Percentiles rank a stretch among this genome's conserved stretches.
phyloP scores from a whole-genome alignment of 2,888 invertebrate genomes.

The Thymelicus lineola region DNA sequence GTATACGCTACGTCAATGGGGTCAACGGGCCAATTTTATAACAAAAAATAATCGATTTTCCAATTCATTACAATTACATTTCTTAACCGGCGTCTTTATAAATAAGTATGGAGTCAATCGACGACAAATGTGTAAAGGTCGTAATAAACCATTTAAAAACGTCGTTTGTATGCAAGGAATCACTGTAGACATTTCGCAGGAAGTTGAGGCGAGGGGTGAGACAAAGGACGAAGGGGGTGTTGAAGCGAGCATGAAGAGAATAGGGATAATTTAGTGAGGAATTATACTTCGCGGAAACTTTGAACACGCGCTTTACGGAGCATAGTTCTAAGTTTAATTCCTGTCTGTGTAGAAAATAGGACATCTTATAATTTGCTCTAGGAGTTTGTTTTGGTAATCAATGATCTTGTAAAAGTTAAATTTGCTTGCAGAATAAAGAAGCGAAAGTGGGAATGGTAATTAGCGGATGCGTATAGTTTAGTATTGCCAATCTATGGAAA shows the following conservation, averaged over 20 bases:
- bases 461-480: too few relatives aligned
- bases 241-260: slow-evolving; percentile 73
- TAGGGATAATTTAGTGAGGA: slow-evolving; percentile 77
- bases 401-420: too few relatives aligned
- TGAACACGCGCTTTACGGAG: slow-evolving; percentile 52
- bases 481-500: too few relatives aligned
- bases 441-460: background rate
- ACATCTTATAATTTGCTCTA: background rate
- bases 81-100: slow-evolving; percentile 35
- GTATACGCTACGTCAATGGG: too few relatives aligned
- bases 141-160: slow-evolving; percentile 74
- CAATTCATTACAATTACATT: slow-evolving; percentile 34
- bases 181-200: slow-evolving; percentile 84
- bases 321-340: slow-evolving; percentile 37
- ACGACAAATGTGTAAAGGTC: slow-evolving; percentile 76
- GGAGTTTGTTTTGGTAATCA: background rate
- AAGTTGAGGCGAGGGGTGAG: slow-evolving; percentile 63
- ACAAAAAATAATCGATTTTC: background rate
- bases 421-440: too few relatives aligned
- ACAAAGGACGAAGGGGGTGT: slow-evolving; percentile 55
- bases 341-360: background rate
- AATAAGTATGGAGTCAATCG: slow-evolving; percentile 36
- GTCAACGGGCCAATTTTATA: too few relatives aligned
- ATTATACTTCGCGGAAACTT: slow-evolving; percentile 70
- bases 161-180: slow-evolving; percentile 86